Evolutionary conservation across 2,888 invertebrate species (phyloP), one percentile per base, ranked within the genome.

Genomic region (Rotaria socialis): DNA sequence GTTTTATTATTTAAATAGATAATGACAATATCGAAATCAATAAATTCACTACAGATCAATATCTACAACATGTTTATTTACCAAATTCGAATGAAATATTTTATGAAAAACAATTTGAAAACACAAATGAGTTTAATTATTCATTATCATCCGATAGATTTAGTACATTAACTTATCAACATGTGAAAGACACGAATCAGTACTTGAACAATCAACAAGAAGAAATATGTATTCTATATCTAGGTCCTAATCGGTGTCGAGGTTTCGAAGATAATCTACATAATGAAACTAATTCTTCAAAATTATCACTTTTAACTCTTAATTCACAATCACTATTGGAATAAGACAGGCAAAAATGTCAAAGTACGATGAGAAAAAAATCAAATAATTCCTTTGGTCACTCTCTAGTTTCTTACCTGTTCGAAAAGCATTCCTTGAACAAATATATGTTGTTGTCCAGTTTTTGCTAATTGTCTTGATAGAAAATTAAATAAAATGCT

Each of bases 361-460:
- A 52, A 16, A 5, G 16, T 4, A 52, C 50, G 50, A 50, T 50
- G 50, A 50, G 50, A 50, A 50, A 50, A 35, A 35, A 35, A 35
- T 35, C 35, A 35, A 35, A 35, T 35, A 35, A 2, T 35, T 35
- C 35, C 35, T 35, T 50, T 5, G 14, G 8, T 11, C 50, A 50
- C 14, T 50, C 52, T 52, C 22, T 22, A 55, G 22, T 55, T 27
- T 8, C 3, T 80, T 80, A 80, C 80, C 47, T 80, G 80, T 80
- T 80, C 80, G 19, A 80, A 80, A 47, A 80, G 35, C 80, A 80
- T 80, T 47, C 80, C 80, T 47, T 80, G 80, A 43, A 80, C 80
- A 47, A 80, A 80, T 43, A 80, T 47, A 80, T 80, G 80, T 80
- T 80, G 80, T 80, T 80, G 80, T 24, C 47, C 47, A 80, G 47